Evolutionary conservation across 2,888 invertebrate genomes (phyloP).

Genomic region (Chydorus sphaericus): DNA sequence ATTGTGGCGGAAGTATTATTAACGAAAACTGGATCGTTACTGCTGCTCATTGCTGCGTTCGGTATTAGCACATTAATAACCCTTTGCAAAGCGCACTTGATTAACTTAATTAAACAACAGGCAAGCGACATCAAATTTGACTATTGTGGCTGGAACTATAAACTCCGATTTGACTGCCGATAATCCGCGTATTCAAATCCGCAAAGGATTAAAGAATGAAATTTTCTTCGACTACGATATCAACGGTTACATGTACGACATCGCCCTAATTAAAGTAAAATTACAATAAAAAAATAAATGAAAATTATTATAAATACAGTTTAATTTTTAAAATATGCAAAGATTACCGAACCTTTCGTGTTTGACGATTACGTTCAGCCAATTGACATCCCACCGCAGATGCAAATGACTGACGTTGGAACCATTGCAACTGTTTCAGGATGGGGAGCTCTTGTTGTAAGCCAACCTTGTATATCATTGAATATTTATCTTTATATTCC

Average conservation of each 20-base stretch:
- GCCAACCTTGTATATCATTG: neutral
- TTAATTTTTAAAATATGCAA: neutral
- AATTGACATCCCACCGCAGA: conserved; percentile 6
- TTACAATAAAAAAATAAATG: neutral
- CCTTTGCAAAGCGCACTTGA: neutral
- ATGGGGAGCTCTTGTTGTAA: conserved; percentile 10
- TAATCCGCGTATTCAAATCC: neutral
- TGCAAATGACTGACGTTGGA: neutral
- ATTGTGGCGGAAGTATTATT: conserved; percentile 3
- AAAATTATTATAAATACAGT: neutral
- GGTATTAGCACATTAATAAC: neutral
- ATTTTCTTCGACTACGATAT: conserved; percentile 13
- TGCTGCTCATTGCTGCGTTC: conserved; percentile 6
- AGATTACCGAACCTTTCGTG: conserved; percentile 10
- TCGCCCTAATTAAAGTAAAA: conserved; percentile 13
- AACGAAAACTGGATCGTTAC: neutral
- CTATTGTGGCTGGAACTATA: conserved; percentile 10
- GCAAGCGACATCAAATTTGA: conserved; percentile 10
- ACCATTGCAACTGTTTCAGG: conserved; percentile 4
- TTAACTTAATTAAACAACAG: neutral
- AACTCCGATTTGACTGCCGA: neutral
- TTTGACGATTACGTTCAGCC: conserved; percentile 10
- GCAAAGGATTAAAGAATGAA: conserved; percentile 4
- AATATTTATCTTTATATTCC: neutral
- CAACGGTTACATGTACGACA: conserved; percentile 13